These are phyloP conservation scores for Blastobasis adustella DNA, from an alignment of 2,888 invertebrate genomes.

Conservation along the genomic window DNA sequence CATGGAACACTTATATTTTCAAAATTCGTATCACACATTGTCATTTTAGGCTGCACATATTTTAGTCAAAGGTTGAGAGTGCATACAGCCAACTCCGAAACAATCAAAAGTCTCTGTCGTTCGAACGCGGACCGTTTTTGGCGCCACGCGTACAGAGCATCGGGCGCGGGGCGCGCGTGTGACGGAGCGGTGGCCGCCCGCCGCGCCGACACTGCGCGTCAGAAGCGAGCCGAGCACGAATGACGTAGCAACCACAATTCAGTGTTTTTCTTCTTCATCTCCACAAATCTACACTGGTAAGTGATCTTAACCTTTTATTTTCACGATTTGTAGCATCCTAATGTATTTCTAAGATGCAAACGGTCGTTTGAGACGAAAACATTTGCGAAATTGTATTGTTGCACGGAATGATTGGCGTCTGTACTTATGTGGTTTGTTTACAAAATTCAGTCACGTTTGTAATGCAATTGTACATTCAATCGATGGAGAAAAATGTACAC, in stretches of 20 bases:
- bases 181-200: conserved; percentile 41
- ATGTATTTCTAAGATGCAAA: no score
- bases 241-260: conserved; percentile 16
- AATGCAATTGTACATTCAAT: not conserved
- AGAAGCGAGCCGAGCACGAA: conserved; percentile 63
- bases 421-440: conserved; percentile 17
- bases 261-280: conserved; percentile 24
- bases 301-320: conserved; percentile 24
- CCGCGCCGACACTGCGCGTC: conserved; percentile 32
- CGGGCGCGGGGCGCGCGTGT: conserved; percentile 15
- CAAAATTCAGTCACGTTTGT: not conserved
- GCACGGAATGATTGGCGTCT: conserved; percentile 11
- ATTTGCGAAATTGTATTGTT: no score
- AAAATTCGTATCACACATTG: not conserved
- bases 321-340: not conserved
- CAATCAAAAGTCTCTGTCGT: not conserved
- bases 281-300: conserved; percentile 32
- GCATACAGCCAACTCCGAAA: no score
- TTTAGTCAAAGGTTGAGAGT: not conserved
- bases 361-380: no score
- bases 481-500: not conserved
- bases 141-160: conserved; percentile 44
- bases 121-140: conserved; percentile 17
- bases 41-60: no score
- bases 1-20: not conserved